Evolutionary conservation across 1,140 invertebrate species (phyloP), one percentile per base, ranked within the genome.

Genomic region (Calephelis nemesis): DNA sequence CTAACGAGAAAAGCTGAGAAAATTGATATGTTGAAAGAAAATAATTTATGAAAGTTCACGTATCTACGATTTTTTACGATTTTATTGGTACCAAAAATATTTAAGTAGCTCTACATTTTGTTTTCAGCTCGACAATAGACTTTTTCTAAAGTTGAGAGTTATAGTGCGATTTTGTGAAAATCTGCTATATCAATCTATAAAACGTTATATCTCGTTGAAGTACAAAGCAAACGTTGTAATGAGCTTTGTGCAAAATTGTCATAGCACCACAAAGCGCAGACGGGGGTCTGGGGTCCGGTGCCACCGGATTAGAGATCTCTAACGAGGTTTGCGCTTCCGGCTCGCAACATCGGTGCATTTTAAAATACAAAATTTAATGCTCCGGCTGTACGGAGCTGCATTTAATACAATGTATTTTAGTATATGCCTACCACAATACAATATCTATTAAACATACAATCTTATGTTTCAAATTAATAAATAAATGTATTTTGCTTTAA

Each of bases 241-340:
- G 58, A 68, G 64, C 65, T 71, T 68, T 74, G 68, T 64, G 72
- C 74, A 70, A 73, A 79, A 72, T 75, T 70, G 75, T 74, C 70
- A 67, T 63, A 65, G 64, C 68, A 79, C 75, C 77, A 70, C 77
- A 76, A 77, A 76, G 75, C 69, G 65, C 67, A 76, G 77, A 73
- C 74, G 67, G 69, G 67, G 77, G 69, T 76, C 70, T 63, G 72
- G 72, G 70, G 75, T 71, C 77, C 68, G 63, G 65, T 69, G 72
- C 70, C 74, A 68, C 72, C 65, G 65, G 68, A 58, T 68, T 72
- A 69, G 70, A 73, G 73, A 74, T 72, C 75, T 73, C 71, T 77
- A 77, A 72, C 67, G 65, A 71, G 70, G 63, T 65, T 68, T 76
- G 78, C 69, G 76, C 74, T 74, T 73, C 66, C 66, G 72, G 62